These are phyloP conservation scores for Catharus bicknelli DNA, from an alignment of 2,113 vertebrate genomes.

Conservation along the genomic window DNA sequence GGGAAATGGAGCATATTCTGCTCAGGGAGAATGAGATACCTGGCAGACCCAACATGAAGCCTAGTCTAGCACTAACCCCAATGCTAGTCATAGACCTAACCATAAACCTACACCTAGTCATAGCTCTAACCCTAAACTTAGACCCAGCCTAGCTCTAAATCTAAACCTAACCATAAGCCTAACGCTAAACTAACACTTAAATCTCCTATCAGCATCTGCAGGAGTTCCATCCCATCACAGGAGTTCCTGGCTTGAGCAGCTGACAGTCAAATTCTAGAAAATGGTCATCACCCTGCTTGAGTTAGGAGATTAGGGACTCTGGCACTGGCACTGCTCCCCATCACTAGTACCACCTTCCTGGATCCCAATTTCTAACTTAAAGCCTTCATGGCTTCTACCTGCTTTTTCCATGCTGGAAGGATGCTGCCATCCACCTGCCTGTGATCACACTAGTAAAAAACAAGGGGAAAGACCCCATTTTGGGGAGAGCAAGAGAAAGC, in stretches of 20 bases:
- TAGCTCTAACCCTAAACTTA: not conserved
- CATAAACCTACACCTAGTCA: not conserved
- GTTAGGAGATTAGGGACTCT: not conserved
- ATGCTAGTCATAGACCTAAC: accelerated
- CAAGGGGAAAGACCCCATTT: not conserved
- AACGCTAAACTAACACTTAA: not conserved
- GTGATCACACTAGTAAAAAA: not conserved
- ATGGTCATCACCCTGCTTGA: not conserved
- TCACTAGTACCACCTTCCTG: not conserved
- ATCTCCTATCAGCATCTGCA: accelerated
- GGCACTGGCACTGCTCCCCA: not conserved
- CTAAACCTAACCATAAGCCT: not conserved
- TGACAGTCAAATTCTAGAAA: not conserved
- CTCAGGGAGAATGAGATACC: not conserved
- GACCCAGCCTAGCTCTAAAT: not conserved
- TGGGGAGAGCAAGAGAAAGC: not conserved
- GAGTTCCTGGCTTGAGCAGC: not conserved
- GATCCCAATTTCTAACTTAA: not conserved
- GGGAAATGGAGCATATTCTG: not conserved
- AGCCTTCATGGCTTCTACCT: not conserved
- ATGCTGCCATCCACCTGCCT: not conserved
- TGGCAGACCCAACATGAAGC: not conserved
- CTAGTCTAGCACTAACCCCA: too few relatives aligned
- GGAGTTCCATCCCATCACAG: too few relatives aligned
- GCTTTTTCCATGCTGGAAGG: not conserved